These are phyloP conservation scores for Hyperoodon ampullatus DNA, from an alignment of 2,113 vertebrate genomes.

Conservation along the genomic window DNA sequence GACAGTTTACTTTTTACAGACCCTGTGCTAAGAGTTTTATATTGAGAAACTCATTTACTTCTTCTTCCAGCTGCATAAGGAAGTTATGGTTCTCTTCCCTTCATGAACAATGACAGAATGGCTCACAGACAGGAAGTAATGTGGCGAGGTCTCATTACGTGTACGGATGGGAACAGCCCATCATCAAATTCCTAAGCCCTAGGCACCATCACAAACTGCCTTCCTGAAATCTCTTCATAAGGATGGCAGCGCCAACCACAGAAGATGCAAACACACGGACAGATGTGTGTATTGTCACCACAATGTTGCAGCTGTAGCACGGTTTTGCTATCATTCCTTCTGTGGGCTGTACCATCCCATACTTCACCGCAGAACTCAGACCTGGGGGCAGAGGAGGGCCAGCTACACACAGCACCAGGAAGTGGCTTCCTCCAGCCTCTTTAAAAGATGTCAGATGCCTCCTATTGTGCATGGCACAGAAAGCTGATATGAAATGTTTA, in stretches of 20 bases:
- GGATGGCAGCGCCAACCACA: background rate
- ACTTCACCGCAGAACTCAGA: background rate
- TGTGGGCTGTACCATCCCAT: background rate
- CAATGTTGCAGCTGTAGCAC: background rate
- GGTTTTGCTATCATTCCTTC: background rate
- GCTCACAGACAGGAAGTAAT: background rate
- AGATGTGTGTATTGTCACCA: background rate
- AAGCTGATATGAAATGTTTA: slow-evolving; percentile 49
- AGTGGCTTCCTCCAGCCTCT: background rate
- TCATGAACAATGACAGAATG: background rate
- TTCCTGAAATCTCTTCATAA: background rate
- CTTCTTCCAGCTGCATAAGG: background rate
- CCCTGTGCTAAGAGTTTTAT: background rate
- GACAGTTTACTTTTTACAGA: background rate
- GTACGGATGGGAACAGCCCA: rapidly evolving
- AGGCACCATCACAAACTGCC: background rate
- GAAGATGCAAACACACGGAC: background rate
- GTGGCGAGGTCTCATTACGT: background rate
- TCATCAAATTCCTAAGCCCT: background rate
- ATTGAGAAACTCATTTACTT: background rate
- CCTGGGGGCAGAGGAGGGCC: rapidly evolving
- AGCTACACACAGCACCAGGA: background rate
- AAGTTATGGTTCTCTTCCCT: background rate
- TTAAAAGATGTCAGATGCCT: slow-evolving; percentile 37
- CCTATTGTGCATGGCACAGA: background rate